Evolutionary conservation across 2,888 invertebrate species (phyloP), one percentile per base, ranked within the genome.

Genomic region (Agonopterix arenella): DNA sequence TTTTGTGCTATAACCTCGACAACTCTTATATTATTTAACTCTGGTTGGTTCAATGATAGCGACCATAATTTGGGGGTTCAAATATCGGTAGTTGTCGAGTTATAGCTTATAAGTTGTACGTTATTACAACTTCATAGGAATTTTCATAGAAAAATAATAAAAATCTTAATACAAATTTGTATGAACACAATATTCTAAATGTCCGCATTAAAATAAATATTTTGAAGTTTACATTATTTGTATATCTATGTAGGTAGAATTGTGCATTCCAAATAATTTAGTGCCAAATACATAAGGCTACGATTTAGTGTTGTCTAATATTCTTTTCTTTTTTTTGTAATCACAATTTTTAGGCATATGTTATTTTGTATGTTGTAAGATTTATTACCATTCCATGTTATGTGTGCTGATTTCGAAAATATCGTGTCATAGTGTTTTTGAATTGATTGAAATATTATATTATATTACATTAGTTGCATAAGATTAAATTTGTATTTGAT

Each of bases 201-300:
- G 56, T 66, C 61, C 59, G 55, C 54, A 61, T 52, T 45, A 45
- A 53, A 54, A 45, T 53, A 60, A 62, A 54, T 60, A 58, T 70
- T 74, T 72, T 70, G 68, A 64, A 64, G 28, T 28, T 66, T 66
- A 70, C 66, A 73, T 64, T 68, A 60, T 64, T 73, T 73, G 66
- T 73, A 70, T 68, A 41, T 10, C 44, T 70, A 56, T 61, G 60
- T 84, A 83, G 80, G 80, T 82, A 82, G 76, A 80, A 72, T 41
- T 78, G 76, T 75, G 80, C 77, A 78, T 85, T 80, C 84, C 85
- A 86, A 88, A 85, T 83, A 76, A 76, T 73, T 73, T 79, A 81
- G 88, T 89, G 88, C 88, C 88, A 89, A 89, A 88, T 81, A 81
- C 69, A 68, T 64, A 66, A 69, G 74, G 77, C 75, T 73, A 68